phyloP scores from a whole-genome alignment of 1,140 invertebrate genomes.

The Venustaconcha ellipsiformis region DNA sequence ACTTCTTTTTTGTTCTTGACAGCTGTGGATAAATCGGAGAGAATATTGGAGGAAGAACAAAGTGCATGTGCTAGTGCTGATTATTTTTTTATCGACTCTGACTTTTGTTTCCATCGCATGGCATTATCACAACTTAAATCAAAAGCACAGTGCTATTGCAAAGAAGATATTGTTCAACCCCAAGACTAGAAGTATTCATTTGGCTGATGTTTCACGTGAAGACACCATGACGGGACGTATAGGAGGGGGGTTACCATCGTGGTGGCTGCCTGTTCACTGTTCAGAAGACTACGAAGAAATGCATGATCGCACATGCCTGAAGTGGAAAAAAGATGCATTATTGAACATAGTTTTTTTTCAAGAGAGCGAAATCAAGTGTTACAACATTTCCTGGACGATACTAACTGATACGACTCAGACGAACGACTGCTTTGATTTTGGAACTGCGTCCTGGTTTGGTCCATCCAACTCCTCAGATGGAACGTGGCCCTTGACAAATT shows the following conservation, averaged over 20 bases:
- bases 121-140: conserved; percentile 49
- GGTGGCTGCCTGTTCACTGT: conserved; percentile 58
- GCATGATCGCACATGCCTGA: conserved; percentile 44
- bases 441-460: conserved; percentile 52
- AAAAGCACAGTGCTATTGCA: conserved; percentile 32
- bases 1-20: neutral
- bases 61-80: conserved; percentile 50
- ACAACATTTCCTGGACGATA: conserved; percentile 58
- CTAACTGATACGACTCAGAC: conserved; percentile 33
- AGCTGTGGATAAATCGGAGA: conserved; percentile 43
- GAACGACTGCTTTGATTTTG: conserved; percentile 60
- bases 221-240: conserved; percentile 41
- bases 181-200: conserved; percentile 33
- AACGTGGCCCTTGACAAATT: conserved; percentile 41
- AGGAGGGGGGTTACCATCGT: conserved; percentile 49
- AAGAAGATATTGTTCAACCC: conserved; percentile 57
- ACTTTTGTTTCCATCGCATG: conserved; percentile 49
- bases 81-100: conserved; percentile 48
- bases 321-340: conserved; percentile 53
- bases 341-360: conserved; percentile 47
- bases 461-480: conserved; percentile 43
- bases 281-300: conserved; percentile 38
- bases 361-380: conserved; percentile 43
- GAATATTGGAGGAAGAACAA: conserved; percentile 45
- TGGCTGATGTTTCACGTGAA: conserved; percentile 30